These are phyloP conservation scores for Lucilia sericata DNA, from an alignment of 1,140 invertebrate species.

Conservation along the genomic window DNA sequence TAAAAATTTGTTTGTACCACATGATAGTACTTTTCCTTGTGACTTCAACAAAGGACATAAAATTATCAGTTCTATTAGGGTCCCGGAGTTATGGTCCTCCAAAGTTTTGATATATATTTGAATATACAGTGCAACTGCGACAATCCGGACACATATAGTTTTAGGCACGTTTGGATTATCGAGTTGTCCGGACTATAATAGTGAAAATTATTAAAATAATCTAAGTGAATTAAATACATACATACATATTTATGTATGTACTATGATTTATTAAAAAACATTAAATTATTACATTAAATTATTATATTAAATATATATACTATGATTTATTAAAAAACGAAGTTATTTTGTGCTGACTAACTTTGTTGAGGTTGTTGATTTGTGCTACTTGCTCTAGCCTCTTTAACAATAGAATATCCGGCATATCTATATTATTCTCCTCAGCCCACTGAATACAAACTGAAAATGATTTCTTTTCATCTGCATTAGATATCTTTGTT, in stretches of 20 bases:
- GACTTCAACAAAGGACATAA: too few relatives aligned
- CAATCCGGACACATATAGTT: conserved; percentile 30
- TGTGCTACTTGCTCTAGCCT: background rate
- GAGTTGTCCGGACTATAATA: conserved; percentile 2
- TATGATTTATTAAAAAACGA: conserved; percentile 40
- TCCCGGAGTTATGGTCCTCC: too few relatives aligned
- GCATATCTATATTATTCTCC: conserved; percentile 29
- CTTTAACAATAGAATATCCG: conserved; percentile 22
- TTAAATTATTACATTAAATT: too few relatives aligned
- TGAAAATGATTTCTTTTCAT: background rate
- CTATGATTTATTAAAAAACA: too few relatives aligned
- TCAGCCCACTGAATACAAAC: conserved; percentile 17
- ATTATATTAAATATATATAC: too few relatives aligned
- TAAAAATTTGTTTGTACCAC: too few relatives aligned
- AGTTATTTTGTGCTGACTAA: conserved; percentile 35
- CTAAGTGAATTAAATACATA: too few relatives aligned
- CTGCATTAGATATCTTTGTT: background rate
- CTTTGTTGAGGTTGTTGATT: background rate
- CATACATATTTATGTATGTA: too few relatives aligned
- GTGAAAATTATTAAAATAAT: background rate
- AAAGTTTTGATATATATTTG: too few relatives aligned
- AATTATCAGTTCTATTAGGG: too few relatives aligned
- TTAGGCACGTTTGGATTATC: background rate
- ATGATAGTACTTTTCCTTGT: too few relatives aligned
- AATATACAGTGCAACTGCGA: conserved; percentile 33